These are phyloP conservation scores for Ophioninae sp. DNA, from an alignment of 2,888 invertebrate species.

Conservation along the genomic window DNA sequence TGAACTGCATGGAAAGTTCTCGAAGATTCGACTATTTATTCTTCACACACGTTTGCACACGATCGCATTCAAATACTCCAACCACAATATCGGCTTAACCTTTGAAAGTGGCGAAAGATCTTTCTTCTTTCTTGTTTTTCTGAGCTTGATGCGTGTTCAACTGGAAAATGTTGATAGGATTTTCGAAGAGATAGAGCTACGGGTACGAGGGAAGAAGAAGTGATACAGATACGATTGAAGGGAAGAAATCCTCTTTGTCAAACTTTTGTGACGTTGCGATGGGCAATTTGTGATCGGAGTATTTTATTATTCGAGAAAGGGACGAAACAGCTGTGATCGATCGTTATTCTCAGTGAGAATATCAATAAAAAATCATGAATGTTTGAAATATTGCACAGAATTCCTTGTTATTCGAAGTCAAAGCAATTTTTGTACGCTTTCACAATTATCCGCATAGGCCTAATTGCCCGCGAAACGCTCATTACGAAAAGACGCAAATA, in stretches of 20 bases:
- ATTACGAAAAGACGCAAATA: neutral
- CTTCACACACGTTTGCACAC: no score
- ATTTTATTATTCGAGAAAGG: neutral
- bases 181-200: no score
- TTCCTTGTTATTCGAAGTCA: conserved; percentile 19
- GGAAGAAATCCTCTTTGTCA: neutral
- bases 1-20: no score
- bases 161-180: neutral
- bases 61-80: neutral
- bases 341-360: conserved; percentile 7
- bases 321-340: neutral
- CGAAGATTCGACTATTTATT: no score
- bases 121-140: neutral
- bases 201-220: no score
- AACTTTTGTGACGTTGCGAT: neutral
- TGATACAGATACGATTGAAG: neutral
- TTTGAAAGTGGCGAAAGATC: neutral
- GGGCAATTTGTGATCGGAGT: conserved; percentile 2
- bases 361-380: neutral
- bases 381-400: conserved; percentile 6
- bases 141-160: neutral
- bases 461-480: conserved; percentile 17
- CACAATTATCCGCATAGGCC: conserved; percentile 9
- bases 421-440: neutral
- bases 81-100: no score